Evolutionary conservation across 92 coral and sea anemone genomes (phyloP), one percentile per base, ranked within the genome.

Genomic region (Zoanthus solanderi): DNA sequence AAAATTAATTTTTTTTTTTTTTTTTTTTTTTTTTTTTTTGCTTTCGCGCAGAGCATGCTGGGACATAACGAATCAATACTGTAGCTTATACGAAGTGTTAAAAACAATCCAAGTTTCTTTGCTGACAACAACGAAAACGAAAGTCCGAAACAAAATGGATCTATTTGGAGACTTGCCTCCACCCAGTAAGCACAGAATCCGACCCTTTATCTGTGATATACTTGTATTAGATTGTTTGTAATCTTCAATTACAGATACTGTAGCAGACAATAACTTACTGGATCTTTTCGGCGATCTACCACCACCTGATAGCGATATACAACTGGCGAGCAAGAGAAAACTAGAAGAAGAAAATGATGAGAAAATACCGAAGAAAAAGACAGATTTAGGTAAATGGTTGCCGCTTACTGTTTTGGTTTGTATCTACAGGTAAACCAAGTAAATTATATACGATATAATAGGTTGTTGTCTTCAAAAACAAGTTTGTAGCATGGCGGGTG

Each of bases 91-190:
- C 74, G 42, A 81, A 81, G 85, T 81, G n/a, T 23, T 28, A 9
- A 1, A 37, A n/a, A 58, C 8, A 31, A 11, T 0, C 0, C 4
- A n/a, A 8, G 12, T 6, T 11, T 23, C 29, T 5, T 9, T 16
- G n/a, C 6, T 5, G 8, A 6, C 28, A 44, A 7, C 18, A 17
- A 37, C 30, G 16, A 73, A 34, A 8, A 13, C 9, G 4, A 9
- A 2, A 6, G 7, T 14, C 15, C 9, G 23, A 68, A 34, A 29
- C 18, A n/a, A 31, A 73, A 89, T 89, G 92, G 96, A 93, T 86
- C 78, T 93, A 44, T 93, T 93, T 84, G 94, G 92, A 63, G 94
- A 93, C 68, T 84, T 93, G 8, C 96, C 96, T 14, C 96, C 94
- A 52, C 96, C 96, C 9, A 66, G 96, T 93, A 91, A 71, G 45